phyloP scores from a whole-genome alignment of 1,140 invertebrate species.

The Brachionus paranguensis region DNA sequence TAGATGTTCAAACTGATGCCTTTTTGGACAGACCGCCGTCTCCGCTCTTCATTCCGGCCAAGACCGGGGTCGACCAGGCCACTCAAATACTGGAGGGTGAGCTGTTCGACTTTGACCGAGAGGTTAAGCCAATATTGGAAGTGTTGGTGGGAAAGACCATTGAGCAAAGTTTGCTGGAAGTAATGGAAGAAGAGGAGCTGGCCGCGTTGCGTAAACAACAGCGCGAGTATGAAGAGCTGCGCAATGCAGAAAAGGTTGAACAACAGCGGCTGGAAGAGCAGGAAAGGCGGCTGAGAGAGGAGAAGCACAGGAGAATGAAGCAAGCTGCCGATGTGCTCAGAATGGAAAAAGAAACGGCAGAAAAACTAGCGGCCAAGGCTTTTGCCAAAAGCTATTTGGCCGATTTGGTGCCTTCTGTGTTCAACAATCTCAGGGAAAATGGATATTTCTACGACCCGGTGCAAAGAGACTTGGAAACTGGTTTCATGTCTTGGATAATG shows the following conservation, averaged over 20 bases:
- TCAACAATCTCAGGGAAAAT: slow-evolving; percentile 69
- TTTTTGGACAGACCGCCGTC: slow-evolving; percentile 69
- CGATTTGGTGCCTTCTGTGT: slow-evolving; percentile 72
- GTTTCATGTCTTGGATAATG: slow-evolving; percentile 79
- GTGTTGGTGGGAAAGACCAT: slow-evolving; percentile 77
- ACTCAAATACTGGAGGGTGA: slow-evolving; percentile 83
- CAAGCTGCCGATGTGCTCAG: slow-evolving; percentile 60
- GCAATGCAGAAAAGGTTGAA: slow-evolving; percentile 71
- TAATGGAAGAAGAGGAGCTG: slow-evolving; percentile 59
- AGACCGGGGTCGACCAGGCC: slow-evolving; percentile 68
- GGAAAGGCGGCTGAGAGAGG: slow-evolving; percentile 58
- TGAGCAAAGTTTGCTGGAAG: slow-evolving; percentile 75
- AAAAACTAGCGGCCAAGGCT: slow-evolving; percentile 71
- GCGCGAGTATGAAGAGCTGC: slow-evolving; percentile 66
- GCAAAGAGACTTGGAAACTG: slow-evolving; percentile 65
- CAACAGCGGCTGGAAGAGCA: slow-evolving; percentile 67
- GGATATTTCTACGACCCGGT: slow-evolving; percentile 69
- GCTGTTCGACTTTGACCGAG: slow-evolving; percentile 72
- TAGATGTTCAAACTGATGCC: slow-evolving; percentile 75
- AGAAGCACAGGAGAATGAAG: slow-evolving; percentile 50
- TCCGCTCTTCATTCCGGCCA: slow-evolving; percentile 69
- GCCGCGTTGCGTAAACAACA: slow-evolving; percentile 70
- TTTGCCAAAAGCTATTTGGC: slow-evolving; percentile 75
- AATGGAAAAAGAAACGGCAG: slow-evolving; percentile 66
- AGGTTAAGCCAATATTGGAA: slow-evolving; percentile 78